Evolutionary conservation across 2,888 invertebrate genomes (phyloP).

Genomic region (Diadegma fenestrale): DNA sequence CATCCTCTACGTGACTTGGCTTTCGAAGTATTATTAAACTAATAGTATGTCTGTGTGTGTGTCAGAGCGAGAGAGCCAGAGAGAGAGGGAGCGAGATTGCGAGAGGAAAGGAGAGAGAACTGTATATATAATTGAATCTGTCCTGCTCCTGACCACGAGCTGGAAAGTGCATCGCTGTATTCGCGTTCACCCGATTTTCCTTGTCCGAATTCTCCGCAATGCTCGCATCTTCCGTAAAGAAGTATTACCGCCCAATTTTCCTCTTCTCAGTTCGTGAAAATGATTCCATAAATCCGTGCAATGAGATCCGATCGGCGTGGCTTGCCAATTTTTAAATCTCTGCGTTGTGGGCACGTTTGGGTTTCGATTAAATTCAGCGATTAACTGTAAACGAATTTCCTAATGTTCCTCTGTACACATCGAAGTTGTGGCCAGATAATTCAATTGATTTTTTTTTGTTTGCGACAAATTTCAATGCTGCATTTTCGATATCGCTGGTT

Average conservation of each 20-base stretch:
- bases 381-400: neutral
- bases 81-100: neutral
- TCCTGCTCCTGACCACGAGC: slow-evolving; percentile 77
- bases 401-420: neutral
- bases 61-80: neutral
- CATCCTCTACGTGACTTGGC: slow-evolving; percentile 74
- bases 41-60: slow-evolving; percentile 1
- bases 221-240: slow-evolving; percentile 28
- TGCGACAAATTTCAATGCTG: too few relatives aligned
- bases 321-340: slow-evolving; percentile 10
- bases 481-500: too few relatives aligned
- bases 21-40: slow-evolving; percentile 77
- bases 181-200: slow-evolving; percentile 61
- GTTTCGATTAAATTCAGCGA: slow-evolving; percentile 12
- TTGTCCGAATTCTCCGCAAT: slow-evolving; percentile 43
- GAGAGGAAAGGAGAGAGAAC: slow-evolving; percentile 28
- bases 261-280: slow-evolving; percentile 26
- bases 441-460: too few relatives aligned
- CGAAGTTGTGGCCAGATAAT: neutral
- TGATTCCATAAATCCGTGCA: slow-evolving; percentile 46
- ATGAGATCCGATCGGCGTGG: slow-evolving; percentile 51
- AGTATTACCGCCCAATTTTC: slow-evolving; percentile 28
- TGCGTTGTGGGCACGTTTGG: slow-evolving; percentile 7
- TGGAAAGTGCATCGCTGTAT: slow-evolving; percentile 68
- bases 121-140: slow-evolving; percentile 80